Evolutionary conservation across 2,888 invertebrate species (phyloP), one percentile per base, ranked within the genome.

Genomic region (Apotomis betuletana): DNA sequence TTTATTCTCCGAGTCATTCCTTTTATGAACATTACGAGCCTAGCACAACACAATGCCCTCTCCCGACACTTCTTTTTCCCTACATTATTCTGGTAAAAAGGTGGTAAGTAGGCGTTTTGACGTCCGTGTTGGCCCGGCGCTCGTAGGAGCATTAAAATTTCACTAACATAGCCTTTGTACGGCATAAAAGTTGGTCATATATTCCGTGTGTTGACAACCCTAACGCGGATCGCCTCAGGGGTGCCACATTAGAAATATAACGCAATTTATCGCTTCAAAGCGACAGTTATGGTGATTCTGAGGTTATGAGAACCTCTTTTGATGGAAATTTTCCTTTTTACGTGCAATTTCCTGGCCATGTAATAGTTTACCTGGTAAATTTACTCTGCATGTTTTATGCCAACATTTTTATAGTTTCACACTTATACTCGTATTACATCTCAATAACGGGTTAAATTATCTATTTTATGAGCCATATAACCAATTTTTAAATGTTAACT

Each of bases 221-320:
- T 76, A 73, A 69, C 67, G 60, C 57, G 67, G 65, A 72, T 74
- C 72, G 69, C 75, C 74, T 72, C 73, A 77, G 75, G 78, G 78
- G 69, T 79, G 78, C 74, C 79, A 77, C 78, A 71, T 76, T 76
- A 75, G 72, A 77, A 75, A 77, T 80, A 76, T 79, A 76, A 77
- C 74, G 74, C 73, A 74, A 81, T 79, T 78, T 76, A 80, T 78
- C 68, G 67, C 75, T 74, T 70, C 74, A 70, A 75, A 76, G 75
- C 67, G 61, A 74, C 73, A 74, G 74, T 68, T 74, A 74, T 68
- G 67, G 70, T 78, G 76, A 74, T 71, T 12, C 38, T 52, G 41
- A 36, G 57, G 57, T 67, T 62, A 67, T 57, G 61, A 60, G 60
- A 8, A 59, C 13, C 13, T 63, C 13, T 67, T 13, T 9, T 38